Evolutionary conservation across 2,888 invertebrate species (phyloP).

Genomic region (Kuschelorhynchus macadamiae): DNA sequence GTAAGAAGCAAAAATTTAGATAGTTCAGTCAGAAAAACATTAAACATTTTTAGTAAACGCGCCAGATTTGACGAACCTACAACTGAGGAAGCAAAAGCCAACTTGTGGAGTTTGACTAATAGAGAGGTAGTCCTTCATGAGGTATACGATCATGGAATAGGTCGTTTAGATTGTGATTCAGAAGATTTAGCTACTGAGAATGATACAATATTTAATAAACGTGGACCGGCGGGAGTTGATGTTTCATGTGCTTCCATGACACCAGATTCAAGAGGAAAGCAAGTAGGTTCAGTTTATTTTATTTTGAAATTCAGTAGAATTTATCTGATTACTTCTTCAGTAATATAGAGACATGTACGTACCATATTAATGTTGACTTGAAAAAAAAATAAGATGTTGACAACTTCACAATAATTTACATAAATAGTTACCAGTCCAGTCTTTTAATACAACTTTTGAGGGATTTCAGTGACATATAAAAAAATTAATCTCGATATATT

Average conservation of each 20-base stretch:
- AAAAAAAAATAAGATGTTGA: too few relatives aligned
- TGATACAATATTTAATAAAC: constrained; percentile 55
- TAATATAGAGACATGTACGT: too few relatives aligned
- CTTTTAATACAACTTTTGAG: too few relatives aligned
- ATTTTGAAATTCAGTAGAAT: too few relatives aligned
- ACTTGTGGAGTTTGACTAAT: constrained; percentile 62
- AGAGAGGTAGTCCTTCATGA: constrained; percentile 69
- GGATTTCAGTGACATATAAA: too few relatives aligned
- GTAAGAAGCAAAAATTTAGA: constrained; percentile 52
- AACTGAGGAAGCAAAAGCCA: constrained; percentile 37
- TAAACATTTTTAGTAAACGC: constrained; percentile 57
- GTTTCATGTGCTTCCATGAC: constrained; percentile 60
- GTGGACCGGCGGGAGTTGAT: constrained; percentile 57
- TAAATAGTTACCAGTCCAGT: too few relatives aligned
- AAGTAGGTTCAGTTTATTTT: constrained; percentile 48
- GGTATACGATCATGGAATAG: constrained; percentile 74
- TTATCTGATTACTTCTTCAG: too few relatives aligned
- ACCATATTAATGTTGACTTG: too few relatives aligned
- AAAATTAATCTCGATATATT: too few relatives aligned
- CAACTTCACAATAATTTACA: too few relatives aligned
- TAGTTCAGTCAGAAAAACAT: constrained; percentile 7
- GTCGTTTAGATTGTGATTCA: constrained; percentile 69
- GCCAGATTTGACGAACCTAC: constrained; percentile 60
- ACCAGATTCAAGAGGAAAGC: constrained; percentile 58
- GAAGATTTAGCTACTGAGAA: constrained; percentile 57